Conservation (phyloP, 2,888 invertebrate genomes). For the Lochmaea capreae region DNA sequence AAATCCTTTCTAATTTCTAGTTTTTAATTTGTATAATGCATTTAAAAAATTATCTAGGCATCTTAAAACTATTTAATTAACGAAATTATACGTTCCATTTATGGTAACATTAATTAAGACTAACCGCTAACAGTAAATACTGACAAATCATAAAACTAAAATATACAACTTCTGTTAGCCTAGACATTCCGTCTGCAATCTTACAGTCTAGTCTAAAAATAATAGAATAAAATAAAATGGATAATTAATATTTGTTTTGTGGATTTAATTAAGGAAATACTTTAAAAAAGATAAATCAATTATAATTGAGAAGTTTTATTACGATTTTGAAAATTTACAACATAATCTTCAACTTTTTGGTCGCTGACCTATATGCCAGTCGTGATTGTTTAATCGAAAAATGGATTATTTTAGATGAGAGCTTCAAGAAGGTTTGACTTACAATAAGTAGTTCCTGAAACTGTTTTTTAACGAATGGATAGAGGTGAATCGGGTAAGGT, state of each 20-base stretch:
- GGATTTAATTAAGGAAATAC: background rate
- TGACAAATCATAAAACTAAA: slow-evolving; percentile 23
- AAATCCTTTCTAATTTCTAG: background rate
- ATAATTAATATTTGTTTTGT: background rate
- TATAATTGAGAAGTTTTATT: too few species aligned
- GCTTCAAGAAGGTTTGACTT: too few species aligned
- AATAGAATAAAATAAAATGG: background rate
- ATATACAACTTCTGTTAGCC: slow-evolving; percentile 13
- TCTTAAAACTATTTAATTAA: slow-evolving; percentile 21
- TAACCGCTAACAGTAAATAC: slow-evolving; percentile 11
- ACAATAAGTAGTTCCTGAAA: too few species aligned
- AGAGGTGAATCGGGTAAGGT: too few species aligned
- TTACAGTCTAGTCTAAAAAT: slow-evolving; percentile 5
- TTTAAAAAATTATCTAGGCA: slow-evolving; percentile 11
- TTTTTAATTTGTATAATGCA: background rate
- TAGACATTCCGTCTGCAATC: slow-evolving; percentile 16
- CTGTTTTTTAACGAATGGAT: too few species aligned
- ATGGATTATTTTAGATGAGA: too few species aligned
- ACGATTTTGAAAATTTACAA: too few species aligned
- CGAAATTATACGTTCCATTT: slow-evolving; percentile 20
- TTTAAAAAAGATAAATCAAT: background rate
- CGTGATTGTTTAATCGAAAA: too few species aligned
- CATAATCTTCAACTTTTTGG: too few species aligned
- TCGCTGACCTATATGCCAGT: too few species aligned
- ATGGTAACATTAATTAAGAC: slow-evolving; percentile 17